Evolutionary conservation across 2,113 vertebrate genomes (phyloP).

Genomic region (Vicugna pacos): DNA sequence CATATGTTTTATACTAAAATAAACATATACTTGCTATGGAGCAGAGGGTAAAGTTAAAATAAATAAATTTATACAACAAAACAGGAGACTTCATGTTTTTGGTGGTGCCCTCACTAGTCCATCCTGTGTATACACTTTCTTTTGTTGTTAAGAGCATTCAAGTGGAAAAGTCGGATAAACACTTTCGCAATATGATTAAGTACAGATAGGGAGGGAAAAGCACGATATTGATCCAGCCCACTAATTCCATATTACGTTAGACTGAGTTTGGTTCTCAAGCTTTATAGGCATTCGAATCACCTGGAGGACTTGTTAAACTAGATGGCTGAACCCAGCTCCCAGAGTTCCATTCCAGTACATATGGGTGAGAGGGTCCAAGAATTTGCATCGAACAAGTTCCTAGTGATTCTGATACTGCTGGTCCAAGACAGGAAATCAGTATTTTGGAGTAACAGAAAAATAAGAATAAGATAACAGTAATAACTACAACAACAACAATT

Average conservation of each 20-base stretch:
- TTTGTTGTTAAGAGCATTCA: neutral
- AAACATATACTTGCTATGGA: neutral
- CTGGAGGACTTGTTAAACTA: neutral
- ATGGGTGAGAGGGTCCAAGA: neutral
- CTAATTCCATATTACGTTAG: neutral
- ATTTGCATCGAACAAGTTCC: neutral
- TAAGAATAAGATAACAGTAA: neutral
- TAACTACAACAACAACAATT: neutral
- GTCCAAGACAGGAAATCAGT: neutral
- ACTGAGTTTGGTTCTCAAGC: neutral
- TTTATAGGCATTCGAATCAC: neutral
- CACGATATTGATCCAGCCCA: neutral
- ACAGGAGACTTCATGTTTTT: neutral
- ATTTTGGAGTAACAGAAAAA: neutral
- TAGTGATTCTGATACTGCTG: neutral
- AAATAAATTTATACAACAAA: constrained; percentile 25
- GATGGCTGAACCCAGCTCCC: neutral
- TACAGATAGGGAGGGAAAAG: neutral
- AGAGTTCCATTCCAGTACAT: neutral
- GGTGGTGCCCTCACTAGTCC: neutral
- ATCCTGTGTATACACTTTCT: neutral
- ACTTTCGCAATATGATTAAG: neutral
- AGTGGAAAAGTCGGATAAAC: neutral
- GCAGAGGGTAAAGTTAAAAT: constrained; percentile 5
- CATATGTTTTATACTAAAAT: constrained; percentile 17